phyloP scores from a whole-genome alignment of 2,113 vertebrate genomes.

The Tetrax tetrax region DNA sequence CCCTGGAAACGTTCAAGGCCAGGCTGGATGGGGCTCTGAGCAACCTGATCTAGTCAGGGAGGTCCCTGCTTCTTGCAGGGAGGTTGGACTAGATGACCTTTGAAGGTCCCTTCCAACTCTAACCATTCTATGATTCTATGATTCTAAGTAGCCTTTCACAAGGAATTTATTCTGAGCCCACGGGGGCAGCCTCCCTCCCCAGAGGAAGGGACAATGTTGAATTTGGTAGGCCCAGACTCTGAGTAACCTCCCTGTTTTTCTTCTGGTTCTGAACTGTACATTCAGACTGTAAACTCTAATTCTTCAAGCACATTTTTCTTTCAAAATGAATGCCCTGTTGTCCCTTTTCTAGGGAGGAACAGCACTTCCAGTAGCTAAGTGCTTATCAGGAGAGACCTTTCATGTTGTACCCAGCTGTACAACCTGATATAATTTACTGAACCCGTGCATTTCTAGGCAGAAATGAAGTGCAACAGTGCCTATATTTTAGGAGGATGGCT shows the following conservation, averaged over 20 bases:
- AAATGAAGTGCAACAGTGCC: background rate
- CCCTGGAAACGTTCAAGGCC: no score
- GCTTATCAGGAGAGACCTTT: background rate
- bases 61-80: no score
- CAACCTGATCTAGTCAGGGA: no score
- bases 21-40: no score
- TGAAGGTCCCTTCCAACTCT: no score
- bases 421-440: background rate
- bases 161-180: background rate
- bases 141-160: background rate
- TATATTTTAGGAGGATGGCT: background rate
- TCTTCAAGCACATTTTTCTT: background rate
- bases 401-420: fast-evolving
- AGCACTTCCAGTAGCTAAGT: background rate
- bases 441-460: background rate
- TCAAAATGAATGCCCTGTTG: background rate
- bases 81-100: no score
- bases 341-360: background rate
- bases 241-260: background rate
- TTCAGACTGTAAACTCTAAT: background rate
- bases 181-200: background rate
- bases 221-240: background rate
- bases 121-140: no score
- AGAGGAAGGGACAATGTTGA: background rate
- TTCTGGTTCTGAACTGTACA: background rate